These are phyloP conservation scores for Acipenser oxyrinchus DNA, from an alignment of 2,797 vertebrate genomes.

Conservation along the genomic window DNA sequence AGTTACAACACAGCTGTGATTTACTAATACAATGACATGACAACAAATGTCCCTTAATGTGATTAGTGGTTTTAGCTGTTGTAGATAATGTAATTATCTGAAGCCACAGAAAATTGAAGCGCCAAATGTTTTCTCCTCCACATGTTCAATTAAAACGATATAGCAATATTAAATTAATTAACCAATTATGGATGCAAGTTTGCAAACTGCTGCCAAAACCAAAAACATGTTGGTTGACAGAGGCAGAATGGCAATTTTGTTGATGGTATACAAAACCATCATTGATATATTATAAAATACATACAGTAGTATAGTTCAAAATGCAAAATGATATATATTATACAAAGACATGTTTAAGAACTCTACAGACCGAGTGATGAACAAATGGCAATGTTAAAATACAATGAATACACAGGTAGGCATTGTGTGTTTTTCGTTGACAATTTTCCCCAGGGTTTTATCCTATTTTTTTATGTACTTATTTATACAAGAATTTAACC, in stretches of 20 bases:
- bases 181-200: constrained; percentile 3
- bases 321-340: no score
- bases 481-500: no score
- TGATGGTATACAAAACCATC: no score
- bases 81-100: constrained; percentile 18
- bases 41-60: constrained; percentile 10
- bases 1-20: constrained; percentile 15
- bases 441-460: no score
- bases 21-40: constrained; percentile 29
- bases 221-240: not conserved
- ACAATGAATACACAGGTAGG: no score
- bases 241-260: not conserved
- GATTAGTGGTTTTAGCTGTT: constrained; percentile 25
- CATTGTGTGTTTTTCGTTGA: no score
- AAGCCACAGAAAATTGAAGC: constrained; percentile 23
- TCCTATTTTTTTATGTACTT: no score
- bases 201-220: not conserved
- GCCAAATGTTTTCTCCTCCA: constrained; percentile 14
- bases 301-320: no score
- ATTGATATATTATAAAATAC: no score
- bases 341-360: no score
- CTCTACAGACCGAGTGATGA: no score
- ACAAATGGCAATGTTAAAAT: no score
- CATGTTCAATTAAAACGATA: constrained; percentile 21
- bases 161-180: constrained; percentile 21